Evolutionary conservation across 2,888 invertebrate species (phyloP).

Genomic region (Drosophila demipolita): DNA sequence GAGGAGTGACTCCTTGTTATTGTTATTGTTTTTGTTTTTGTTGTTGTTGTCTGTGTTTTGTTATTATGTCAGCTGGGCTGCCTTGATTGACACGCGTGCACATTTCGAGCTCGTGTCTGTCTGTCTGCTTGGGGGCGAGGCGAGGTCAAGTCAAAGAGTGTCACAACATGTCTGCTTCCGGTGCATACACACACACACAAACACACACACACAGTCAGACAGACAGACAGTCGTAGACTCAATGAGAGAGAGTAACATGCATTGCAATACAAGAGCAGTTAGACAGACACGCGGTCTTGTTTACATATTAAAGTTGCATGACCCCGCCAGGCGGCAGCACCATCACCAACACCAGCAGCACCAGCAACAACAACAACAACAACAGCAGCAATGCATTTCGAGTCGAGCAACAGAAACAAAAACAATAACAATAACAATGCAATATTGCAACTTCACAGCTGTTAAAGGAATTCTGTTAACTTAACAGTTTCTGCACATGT

Average conservation of each 20-base stretch:
- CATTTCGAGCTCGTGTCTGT: slow-evolving; percentile 48
- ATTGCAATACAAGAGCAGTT: slow-evolving; percentile 43
- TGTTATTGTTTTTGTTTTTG: slow-evolving; percentile 22
- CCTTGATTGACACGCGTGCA: slow-evolving; percentile 77
- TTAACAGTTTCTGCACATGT: slow-evolving; percentile 38
- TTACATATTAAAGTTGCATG: slow-evolving; percentile 84
- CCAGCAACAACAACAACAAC: not conserved
- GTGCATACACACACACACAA: slow-evolving; percentile 56
- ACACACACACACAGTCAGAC: slow-evolving; percentile 21
- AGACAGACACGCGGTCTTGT: slow-evolving; percentile 78
- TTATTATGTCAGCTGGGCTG: slow-evolving; percentile 74
- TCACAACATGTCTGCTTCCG: slow-evolving; percentile 83
- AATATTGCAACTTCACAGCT: slow-evolving; percentile 56
- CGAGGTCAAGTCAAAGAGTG: slow-evolving; percentile 80
- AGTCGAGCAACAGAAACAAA: slow-evolving; percentile 20
- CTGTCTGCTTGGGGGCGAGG: slow-evolving; percentile 40
- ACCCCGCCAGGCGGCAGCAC: slow-evolving; percentile 68
- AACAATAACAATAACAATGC: slow-evolving; percentile 25
- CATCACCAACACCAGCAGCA: not conserved
- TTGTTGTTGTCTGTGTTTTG: slow-evolving; percentile 45
- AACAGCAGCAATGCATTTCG: slow-evolving; percentile 7
- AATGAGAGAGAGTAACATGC: slow-evolving; percentile 46
- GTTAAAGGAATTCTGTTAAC: slow-evolving; percentile 48
- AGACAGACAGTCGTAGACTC: not conserved
- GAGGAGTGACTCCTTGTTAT: slow-evolving; percentile 3